phyloP scores from a whole-genome alignment of 2,888 invertebrate species.

The Drepana falcataria region DNA sequence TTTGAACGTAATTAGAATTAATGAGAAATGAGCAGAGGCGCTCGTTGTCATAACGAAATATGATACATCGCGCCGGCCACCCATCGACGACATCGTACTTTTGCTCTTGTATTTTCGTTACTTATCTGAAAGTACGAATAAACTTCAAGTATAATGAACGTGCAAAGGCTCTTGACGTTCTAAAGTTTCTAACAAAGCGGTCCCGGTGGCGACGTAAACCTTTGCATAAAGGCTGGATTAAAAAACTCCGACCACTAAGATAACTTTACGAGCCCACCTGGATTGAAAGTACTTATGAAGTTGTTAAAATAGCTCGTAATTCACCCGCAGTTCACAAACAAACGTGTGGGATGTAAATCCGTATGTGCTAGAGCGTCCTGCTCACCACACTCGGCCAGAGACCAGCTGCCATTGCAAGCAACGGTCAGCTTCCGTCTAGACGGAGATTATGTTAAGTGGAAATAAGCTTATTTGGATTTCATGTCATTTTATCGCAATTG shows the following conservation, averaged over 20 bases:
- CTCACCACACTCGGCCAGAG: background rate
- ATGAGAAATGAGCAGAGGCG: slow-evolving; percentile 57
- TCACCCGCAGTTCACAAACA: slow-evolving; percentile 46
- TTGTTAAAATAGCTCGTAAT: slow-evolving; percentile 49
- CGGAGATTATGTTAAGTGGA: slow-evolving; percentile 70
- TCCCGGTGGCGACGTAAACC: slow-evolving; percentile 11
- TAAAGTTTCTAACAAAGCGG: slow-evolving; percentile 11
- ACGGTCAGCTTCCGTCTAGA: slow-evolving; percentile 70
- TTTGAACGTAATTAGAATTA: slow-evolving; percentile 61
- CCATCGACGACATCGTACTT: slow-evolving; percentile 21
- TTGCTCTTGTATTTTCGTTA: slow-evolving; percentile 10
- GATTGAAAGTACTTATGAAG: slow-evolving; percentile 40
- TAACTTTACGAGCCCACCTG: slow-evolving; percentile 36
- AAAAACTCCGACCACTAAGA: slow-evolving; percentile 27
- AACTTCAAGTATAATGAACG: slow-evolving; percentile 1
- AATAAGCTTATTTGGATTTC: slow-evolving; percentile 59
- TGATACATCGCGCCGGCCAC: slow-evolving; percentile 37
- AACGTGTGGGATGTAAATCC: slow-evolving; percentile 49
- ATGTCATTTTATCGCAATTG: slow-evolving; percentile 52
- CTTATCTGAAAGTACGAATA: slow-evolving; percentile 11
- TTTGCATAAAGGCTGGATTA: slow-evolving; percentile 28
- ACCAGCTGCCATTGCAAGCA: slow-evolving; percentile 18
- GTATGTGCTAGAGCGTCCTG: slow-evolving; percentile 11
- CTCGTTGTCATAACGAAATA: slow-evolving; percentile 54
- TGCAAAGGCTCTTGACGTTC: slow-evolving; percentile 11